Evolutionary conservation across 2,888 invertebrate species (phyloP).

Genomic region (Chironomus tentans): DNA sequence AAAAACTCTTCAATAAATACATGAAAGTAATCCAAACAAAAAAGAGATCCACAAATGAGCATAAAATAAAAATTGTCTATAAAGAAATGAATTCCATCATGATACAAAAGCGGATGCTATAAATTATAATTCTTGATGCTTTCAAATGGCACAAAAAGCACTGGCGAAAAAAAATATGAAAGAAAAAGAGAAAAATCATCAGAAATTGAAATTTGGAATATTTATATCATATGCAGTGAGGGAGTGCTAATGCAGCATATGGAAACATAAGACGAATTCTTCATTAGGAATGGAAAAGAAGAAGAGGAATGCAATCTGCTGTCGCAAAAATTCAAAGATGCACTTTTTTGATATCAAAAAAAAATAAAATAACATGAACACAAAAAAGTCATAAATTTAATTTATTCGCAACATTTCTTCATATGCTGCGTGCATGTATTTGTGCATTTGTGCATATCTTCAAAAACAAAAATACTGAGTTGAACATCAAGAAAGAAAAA

Average conservation of each 20-base stretch:
- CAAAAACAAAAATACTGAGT: no score
- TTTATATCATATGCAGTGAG: background rate
- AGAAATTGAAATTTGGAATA: background rate
- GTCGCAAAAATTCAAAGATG: constrained; percentile 1
- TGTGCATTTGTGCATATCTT: constrained; percentile 12
- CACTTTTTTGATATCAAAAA: constrained; percentile 20
- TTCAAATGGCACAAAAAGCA: background rate
- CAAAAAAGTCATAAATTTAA: constrained; percentile 19
- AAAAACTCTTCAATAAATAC: no score
- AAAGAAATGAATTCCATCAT: background rate
- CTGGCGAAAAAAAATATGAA: background rate
- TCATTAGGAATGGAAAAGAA: background rate
- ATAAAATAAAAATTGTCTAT: no score
- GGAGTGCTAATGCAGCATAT: background rate
- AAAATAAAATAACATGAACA: background rate
- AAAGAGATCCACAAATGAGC: no score
- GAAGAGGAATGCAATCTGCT: background rate
- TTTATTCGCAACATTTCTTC: background rate
- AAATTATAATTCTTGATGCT: constrained; percentile 12
- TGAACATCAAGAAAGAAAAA: no score
- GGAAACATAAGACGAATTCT: background rate
- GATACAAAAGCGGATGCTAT: constrained; percentile 20
- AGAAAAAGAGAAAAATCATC: background rate
- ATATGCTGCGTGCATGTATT: background rate
- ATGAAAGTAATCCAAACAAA: no score